Percentiles rank a stretch among this genome's conserved stretches.
Conservation (phyloP, 2,888 invertebrate genomes). For the Clusia tigrina region DNA sequence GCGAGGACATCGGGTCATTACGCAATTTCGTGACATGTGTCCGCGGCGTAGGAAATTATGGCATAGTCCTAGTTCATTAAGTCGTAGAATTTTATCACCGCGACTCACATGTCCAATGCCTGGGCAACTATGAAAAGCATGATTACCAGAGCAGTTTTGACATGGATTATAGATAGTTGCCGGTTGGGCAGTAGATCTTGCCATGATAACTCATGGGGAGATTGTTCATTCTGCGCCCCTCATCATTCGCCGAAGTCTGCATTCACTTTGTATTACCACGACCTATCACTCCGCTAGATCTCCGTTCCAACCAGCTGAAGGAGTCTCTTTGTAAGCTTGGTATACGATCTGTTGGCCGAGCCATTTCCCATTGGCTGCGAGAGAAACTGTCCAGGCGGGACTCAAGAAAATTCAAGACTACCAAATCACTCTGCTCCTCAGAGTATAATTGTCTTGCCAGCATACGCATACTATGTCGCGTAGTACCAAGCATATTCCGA, state of each 20-base stretch:
- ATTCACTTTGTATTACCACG: neutral
- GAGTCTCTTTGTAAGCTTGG: conserved; percentile 15
- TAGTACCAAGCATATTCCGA: conserved; percentile 15
- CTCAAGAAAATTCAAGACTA: conserved; percentile 15
- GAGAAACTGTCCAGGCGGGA: conserved; percentile 18
- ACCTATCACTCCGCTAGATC: conserved; percentile 10
- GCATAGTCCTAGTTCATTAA: conserved; percentile 9
- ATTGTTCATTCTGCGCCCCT: neutral
- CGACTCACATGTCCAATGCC: neutral
- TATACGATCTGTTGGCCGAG: conserved; percentile 19
- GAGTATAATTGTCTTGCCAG: conserved; percentile 2
- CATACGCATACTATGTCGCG: conserved; percentile 20
- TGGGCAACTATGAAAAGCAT: conserved; percentile 10
- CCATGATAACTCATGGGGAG: neutral
- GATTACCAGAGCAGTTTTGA: conserved; percentile 2
- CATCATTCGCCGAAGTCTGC: neutral
- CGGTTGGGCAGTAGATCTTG: neutral
- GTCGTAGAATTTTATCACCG: conserved; percentile 18
- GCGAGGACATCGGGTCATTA: neutral
- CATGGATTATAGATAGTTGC: neutral
- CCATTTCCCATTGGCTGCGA: conserved; percentile 20
- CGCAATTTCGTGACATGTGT: conserved; percentile 1
- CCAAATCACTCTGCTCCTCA: conserved; percentile 12
- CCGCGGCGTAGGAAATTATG: conserved; percentile 3
- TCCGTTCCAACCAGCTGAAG: conserved; percentile 15